Evolutionary conservation across 2,113 vertebrate species (phyloP).

Genomic region (Mandrillus leucophaeus): DNA sequence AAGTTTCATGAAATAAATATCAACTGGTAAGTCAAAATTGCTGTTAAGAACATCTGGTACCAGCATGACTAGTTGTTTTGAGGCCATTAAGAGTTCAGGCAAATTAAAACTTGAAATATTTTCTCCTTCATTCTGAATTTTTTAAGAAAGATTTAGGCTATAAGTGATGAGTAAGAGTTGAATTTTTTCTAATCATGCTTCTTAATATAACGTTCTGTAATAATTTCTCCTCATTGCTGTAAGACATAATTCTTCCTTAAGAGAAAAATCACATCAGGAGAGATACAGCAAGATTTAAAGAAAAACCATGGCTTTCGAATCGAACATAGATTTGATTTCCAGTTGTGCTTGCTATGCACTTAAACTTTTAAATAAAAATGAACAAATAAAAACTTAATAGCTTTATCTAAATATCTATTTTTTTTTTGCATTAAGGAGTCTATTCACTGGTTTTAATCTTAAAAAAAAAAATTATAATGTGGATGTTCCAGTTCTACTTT

Average conservation of each 20-base stretch:
- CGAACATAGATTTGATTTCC: not conserved
- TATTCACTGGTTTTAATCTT: not conserved
- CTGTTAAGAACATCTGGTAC: slow-evolving; percentile 39
- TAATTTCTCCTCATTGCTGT: not conserved
- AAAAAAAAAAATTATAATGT: not conserved
- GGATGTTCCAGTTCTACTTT: not conserved
- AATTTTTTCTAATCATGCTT: not conserved
- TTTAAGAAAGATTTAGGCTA: not conserved
- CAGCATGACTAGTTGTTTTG: slow-evolving; percentile 22
- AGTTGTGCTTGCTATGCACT: not conserved
- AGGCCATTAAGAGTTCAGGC: slow-evolving; percentile 53
- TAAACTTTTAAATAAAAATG: not conserved
- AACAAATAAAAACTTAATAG: not conserved
- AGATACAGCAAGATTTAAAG: not conserved
- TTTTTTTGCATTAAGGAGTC: not conserved
- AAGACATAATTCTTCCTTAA: not conserved
- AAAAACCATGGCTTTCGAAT: not conserved
- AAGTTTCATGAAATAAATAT: slow-evolving; percentile 46
- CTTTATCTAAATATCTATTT: not conserved
- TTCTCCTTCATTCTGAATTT: not conserved
- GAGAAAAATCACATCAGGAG: not conserved
- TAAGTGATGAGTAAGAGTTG: not conserved
- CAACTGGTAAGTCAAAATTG: slow-evolving; percentile 46
- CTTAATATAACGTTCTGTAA: not conserved
- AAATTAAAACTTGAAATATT: slow-evolving; percentile 56